Conservation (phyloP, 1,140 invertebrate genomes). For the Epicauta chinensis region DNA sequence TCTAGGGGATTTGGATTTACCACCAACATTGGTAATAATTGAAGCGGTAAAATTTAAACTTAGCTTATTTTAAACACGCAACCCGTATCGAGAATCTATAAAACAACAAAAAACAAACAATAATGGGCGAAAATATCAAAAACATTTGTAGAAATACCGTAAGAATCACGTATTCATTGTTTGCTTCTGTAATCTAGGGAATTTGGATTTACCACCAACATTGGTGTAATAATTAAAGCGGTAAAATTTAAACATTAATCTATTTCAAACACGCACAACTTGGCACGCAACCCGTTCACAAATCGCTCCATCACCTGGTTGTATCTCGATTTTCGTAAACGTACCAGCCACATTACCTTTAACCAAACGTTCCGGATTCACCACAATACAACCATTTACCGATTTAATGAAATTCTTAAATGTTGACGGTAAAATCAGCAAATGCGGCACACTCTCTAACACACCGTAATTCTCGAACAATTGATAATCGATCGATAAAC, state of each 20-base stretch:
- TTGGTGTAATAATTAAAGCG: no score
- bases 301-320: constrained; percentile 15
- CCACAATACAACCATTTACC: constrained; percentile 65
- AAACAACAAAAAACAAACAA: no score
- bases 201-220: no score
- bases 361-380: constrained; percentile 77
- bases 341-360: constrained; percentile 61
- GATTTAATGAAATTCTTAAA: constrained; percentile 76
- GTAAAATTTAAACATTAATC: neutral
- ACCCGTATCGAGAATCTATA: constrained; percentile 46
- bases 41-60: no score
- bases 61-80: no score
- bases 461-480: constrained; percentile 61
- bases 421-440: constrained; percentile 79
- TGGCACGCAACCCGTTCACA: constrained; percentile 24
- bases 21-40: no score
- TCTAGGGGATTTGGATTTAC: no score
- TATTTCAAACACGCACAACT: constrained; percentile 28
- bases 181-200: no score
- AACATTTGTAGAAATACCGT: no score
- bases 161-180: no score
- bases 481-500: constrained; percentile 49
- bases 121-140: no score
- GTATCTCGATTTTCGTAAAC: constrained; percentile 46
- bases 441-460: constrained; percentile 66